Conservation (phyloP, 2,888 invertebrate genomes). For the Thumatha senex region DNA sequence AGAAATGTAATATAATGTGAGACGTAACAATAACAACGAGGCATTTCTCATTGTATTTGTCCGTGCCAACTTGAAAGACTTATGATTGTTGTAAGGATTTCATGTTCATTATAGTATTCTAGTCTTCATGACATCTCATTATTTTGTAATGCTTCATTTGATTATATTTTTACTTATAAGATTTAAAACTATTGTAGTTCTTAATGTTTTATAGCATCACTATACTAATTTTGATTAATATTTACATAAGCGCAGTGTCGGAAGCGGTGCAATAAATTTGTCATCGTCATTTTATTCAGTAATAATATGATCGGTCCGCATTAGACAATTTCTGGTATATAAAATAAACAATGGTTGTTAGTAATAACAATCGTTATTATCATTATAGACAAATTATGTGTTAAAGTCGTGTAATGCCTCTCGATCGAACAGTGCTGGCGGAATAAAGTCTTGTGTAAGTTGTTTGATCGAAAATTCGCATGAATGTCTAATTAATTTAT, state of each 20-base stretch:
- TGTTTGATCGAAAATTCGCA: conserved; percentile 76
- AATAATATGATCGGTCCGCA: conserved; percentile 40
- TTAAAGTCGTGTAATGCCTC: conserved; percentile 45
- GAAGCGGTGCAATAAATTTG: conserved; percentile 48
- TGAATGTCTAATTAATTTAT: conserved; percentile 74
- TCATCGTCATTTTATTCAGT: conserved; percentile 45
- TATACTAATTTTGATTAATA: conserved; percentile 43
- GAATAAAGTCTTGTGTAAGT: conserved; percentile 69
- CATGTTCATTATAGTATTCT: conserved; percentile 81
- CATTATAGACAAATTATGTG: conserved; percentile 27
- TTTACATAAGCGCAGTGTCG: conserved; percentile 58
- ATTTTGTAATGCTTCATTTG: conserved; percentile 70
- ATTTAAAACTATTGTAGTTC: conserved; percentile 52
- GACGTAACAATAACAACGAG: conserved; percentile 66
- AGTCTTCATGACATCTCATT: conserved; percentile 82
- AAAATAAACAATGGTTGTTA: conserved; percentile 22
- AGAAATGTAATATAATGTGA: conserved; percentile 66
- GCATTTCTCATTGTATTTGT: conserved; percentile 79
- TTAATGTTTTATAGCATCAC: conserved; percentile 59
- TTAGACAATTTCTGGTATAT: conserved; percentile 39
- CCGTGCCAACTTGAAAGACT: conserved; percentile 81
- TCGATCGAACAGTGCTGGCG: conserved; percentile 61
- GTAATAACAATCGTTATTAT: conserved; percentile 18
- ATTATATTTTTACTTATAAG: conserved; percentile 59
- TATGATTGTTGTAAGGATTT: conserved; percentile 79